Evolutionary conservation across 2,113 vertebrate genomes (phyloP), one percentile per base, ranked within the genome.

Genomic region (Ia io): DNA sequence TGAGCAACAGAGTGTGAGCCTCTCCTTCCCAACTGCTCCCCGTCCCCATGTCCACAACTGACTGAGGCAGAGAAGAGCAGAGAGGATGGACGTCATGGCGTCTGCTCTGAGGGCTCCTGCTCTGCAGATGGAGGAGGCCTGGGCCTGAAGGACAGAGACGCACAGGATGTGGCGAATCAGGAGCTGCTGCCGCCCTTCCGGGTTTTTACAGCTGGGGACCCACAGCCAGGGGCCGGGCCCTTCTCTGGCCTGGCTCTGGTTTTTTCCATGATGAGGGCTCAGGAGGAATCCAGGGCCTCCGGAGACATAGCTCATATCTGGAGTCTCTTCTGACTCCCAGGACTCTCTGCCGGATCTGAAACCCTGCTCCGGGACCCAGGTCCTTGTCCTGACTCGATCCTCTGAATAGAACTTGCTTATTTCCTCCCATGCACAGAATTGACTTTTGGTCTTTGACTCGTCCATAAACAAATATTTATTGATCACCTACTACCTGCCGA

Each of bases 201-300:
- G 10, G 17, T 14, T 23, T 4, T 49, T 18, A 23, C 0, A 20
- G 49, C 6, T 1, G 8, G 14, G 67, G 17, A 5, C 35, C 4
- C 7, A 0, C 35, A 59, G 37, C 25, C 32, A 20, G 28, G 1
- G 7, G 35, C 4, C 0, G 0, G 3, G 25, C 35, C 6, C 1
- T 11, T 22, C 25, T 2, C 2, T 0, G 6, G 30, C 63, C 63
- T 7, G 0, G 30, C 4, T 12, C 23, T 0, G 0, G 5, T 0
- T 11, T 5, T 37, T n/a, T 23, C n/a, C 44, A 70, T n/a, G 65
- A 47, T 76, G 47, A 47, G 49, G 4, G 14, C 13, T 11, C 49
- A 49, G 4, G 49, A 49, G 49, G 49, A 49, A 14, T 49, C 37
- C 37, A 7, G 25, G 22, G 4, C 4, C 25, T 73, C 28, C 6